Evolutionary conservation across 2,888 invertebrate genomes (phyloP), one percentile per base, ranked within the genome.

Genomic region (Chloroclysta siterata): DNA sequence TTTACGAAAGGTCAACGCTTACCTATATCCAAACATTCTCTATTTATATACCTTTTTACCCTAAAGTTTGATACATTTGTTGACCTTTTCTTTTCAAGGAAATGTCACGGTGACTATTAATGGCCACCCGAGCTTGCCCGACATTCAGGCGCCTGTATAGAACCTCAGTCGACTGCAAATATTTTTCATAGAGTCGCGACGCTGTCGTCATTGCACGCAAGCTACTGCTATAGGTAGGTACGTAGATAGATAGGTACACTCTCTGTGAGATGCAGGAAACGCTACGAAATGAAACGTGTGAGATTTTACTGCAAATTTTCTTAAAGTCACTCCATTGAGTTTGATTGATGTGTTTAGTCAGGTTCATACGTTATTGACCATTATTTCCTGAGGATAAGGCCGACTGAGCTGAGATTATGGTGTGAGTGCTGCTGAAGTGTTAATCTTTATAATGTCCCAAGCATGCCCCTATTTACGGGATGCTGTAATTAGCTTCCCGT

Each of bases 111-210:
- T 36, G 64, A 57, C 60, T 69, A 69, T 70, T 63, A 71, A 71
- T 72, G 72, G 68, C 66, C 63, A 70, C 72, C 68, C 67, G 17
- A 65, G 68, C 60, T 66, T 63, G 65, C 51, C 60, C 71, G 71
- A 68, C 72, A 71, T 72, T 70, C 70, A 66, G 69, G 70, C 74
- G 72, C 71, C 69, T 47, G 42, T 68, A 63, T 63, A 46, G 59
- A 68, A 44, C 57, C 29, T 39, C 55, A 76, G 78, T 80, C 75
- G 78, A 81, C 81, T 70, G 79, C 82, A 85, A 86, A 87, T 85
- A 87, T 87, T 85, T 77, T 79, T 72, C 79, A 79, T 80, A 79
- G 69, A 72, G 73, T 72, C 76, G 75, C 72, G 76, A 73, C 78
- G 78, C 75, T 77, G 75, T 47, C 73, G 75, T 80, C 72, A 74